Base-by-base conservation (phyloP, 1,140 invertebrate genomes). In the Sinonovacula constricta region DNA sequence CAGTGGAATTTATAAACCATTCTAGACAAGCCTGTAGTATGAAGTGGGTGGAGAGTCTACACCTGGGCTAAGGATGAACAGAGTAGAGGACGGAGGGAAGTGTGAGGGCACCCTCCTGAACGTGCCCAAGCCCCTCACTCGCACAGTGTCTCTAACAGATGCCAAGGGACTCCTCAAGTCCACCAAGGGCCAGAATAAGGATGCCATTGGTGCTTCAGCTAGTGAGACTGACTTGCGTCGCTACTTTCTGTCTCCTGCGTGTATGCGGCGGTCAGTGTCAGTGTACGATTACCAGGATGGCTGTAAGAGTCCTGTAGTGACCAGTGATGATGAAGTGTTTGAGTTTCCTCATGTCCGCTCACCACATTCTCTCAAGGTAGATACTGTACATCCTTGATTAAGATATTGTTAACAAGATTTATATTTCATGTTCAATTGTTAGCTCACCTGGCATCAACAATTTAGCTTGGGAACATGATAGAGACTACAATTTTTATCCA, bases 261-360 rank as follows among this genome's bases (percentile, higher is more conserved):
- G 34, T 31, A 78, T 78, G 10, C n/a, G 75, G 24, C 54, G 75
- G 51, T 78, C 75, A 49, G 66, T 66, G 7, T 78, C 75, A 18
- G 75, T 78, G 36, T 78, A 54, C 36, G 7, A 45, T 45, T 26
- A 22, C 12, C 24, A 36, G 15, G 70, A 76, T 24, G 22, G 51
- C 34, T 30, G 28, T 15, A 63, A 33, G 22, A 28, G 60, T 67
- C 66, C 75, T n/a, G 26, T 76, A 3, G 28, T 34, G 4, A 53
- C 65, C 0, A 76, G 72, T 30, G 72, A 76, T 63, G 75, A 63
- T 53, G 66, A 70, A 54, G 75, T 70, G 14, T 78, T 78, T 63
- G 75, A 78, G 26, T 78, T 78, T 70, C 75, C 75, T 18, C 75
- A 78, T 51, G 70, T 66, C 33, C 34, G 75, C 24, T 78, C 75